Evolutionary conservation across 2,888 invertebrate species (phyloP), one percentile per base, ranked within the genome.

Genomic region (Hydrotaea diabolus): DNA sequence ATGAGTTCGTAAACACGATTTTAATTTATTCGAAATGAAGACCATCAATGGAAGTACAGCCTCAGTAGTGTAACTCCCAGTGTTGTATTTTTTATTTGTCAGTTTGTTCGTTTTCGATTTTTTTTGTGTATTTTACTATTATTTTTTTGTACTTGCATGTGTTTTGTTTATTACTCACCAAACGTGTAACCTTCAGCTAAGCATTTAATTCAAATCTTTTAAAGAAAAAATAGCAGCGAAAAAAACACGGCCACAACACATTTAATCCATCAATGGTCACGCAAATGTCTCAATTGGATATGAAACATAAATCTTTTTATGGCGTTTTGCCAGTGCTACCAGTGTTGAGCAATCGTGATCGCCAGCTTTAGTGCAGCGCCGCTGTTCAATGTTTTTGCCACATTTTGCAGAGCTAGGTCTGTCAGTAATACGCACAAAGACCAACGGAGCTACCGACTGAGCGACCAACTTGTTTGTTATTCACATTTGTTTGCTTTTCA

Each of bases 191-290:
- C 43, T 69, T 69, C 69, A 69, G 19, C 4, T 9, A 66, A 69
- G 46, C 23, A 46, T 66, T 43, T 39, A 66, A 69, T 46, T 69
- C 17, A 69, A 69, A 46, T 46, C 46, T 21, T 23, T 59, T 26
- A 26, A 11, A 26, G 15, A 15, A 49, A n/a, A n/a, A 49, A 55
- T 36, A 26, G 31, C 13, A 55, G 0, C 13, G 19, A 66, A 57
- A 49, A 72, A 62, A 74, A 64, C n/a, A 55, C 39, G 31, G 36
- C 31, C 74, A 71, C 57, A 39, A 77, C 26, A 77, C 77, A 78
- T 82, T 79, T 71, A 80, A 82, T 82, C 73, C 73, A 82, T 85
- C 82, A 85, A 80, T 80, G 82, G 79, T 82, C 85, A 82, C 85
- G 85, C 85, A 80, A 77, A 82, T 84, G 84, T 74, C 82, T 85